Evolutionary conservation across 2,113 vertebrate species (phyloP).

Genomic region (Hiodon alosoides): DNA sequence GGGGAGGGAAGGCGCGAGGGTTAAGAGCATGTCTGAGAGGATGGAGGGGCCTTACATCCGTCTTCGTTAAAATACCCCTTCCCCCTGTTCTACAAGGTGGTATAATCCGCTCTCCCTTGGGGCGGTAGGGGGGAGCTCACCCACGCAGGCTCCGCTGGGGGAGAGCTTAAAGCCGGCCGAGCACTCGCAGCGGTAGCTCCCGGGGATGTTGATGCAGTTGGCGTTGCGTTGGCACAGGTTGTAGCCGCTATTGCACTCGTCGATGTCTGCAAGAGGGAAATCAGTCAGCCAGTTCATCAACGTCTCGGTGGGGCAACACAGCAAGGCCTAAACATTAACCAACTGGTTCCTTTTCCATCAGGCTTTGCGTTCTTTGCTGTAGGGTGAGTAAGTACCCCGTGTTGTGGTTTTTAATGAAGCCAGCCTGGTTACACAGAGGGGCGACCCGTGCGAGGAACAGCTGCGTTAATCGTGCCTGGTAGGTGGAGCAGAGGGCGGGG

Average conservation of each 20-base stretch:
- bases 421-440: conserved; percentile 36
- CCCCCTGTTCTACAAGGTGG: not conserved
- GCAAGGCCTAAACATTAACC: not conserved
- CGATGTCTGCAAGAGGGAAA: conserved; percentile 67
- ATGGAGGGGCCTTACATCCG: not conserved
- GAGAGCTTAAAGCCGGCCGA: conserved; percentile 80
- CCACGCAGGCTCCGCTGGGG: conserved; percentile 78
- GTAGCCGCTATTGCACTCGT: conserved; percentile 81
- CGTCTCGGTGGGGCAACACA: conserved; percentile 20
- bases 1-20: not conserved
- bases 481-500: conserved; percentile 17
- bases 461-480: conserved; percentile 25
- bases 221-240: conserved; percentile 82
- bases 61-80: not conserved
- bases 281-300: conserved; percentile 43
- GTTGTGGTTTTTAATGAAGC: too few species aligned
- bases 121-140: conserved; percentile 59
- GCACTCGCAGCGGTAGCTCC: conserved; percentile 85
- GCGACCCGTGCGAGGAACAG: conserved; percentile 27
- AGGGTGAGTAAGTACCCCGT: too few species aligned
- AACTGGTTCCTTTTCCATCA: conserved; percentile 24
- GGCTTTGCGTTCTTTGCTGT: conserved; percentile 1
- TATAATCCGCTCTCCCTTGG: not conserved
- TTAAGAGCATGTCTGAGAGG: fast-evolving
- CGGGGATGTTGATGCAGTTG: conserved; percentile 84